phyloP scores from a whole-genome alignment of 64 coral and sea anemone species.

The Dendrophyllia cribrosa region DNA sequence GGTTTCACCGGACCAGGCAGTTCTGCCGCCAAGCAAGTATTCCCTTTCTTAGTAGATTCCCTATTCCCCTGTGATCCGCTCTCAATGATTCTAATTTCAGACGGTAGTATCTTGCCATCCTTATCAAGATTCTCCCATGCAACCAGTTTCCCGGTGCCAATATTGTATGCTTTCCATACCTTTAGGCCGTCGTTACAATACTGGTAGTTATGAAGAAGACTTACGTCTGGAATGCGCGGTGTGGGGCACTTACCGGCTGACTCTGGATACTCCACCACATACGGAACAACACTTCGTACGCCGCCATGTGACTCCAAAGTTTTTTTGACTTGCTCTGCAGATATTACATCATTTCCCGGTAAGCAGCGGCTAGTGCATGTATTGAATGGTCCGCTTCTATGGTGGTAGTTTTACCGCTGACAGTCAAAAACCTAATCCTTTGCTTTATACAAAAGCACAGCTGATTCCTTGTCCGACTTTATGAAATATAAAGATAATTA shows the following conservation, averaged over 20 bases:
- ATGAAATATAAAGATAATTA: too few species aligned
- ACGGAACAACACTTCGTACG: neutral
- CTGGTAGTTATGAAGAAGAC: constrained; percentile 34
- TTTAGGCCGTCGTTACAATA: constrained; percentile 37
- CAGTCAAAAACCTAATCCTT: too few species aligned
- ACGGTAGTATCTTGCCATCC: constrained; percentile 22
- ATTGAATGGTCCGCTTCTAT: constrained; percentile 3
- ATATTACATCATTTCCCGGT: constrained; percentile 8
- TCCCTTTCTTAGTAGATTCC: neutral
- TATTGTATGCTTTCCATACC: constrained; percentile 50
- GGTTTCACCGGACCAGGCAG: neutral
- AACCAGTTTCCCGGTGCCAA: constrained; percentile 14
- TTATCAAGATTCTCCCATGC: constrained; percentile 40
- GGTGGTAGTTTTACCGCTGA: too few species aligned
- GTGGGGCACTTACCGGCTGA: neutral
- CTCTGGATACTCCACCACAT: neutral
- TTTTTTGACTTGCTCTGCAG: constrained; percentile 18
- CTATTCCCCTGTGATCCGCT: neutral
- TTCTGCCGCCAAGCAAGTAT: neutral
- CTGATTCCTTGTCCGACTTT: too few species aligned
- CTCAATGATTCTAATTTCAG: constrained; percentile 1
- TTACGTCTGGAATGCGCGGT: constrained; percentile 2
- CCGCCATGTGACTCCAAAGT: constrained; percentile 12
- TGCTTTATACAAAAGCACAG: too few species aligned
- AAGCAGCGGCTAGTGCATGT: constrained; percentile 20